A percentile compares a stretch with the other conserved stretches of the same genome.
These are phyloP conservation scores for Panurus biarmicus DNA, from an alignment of 2,113 vertebrate genomes.

Conservation along the genomic window DNA sequence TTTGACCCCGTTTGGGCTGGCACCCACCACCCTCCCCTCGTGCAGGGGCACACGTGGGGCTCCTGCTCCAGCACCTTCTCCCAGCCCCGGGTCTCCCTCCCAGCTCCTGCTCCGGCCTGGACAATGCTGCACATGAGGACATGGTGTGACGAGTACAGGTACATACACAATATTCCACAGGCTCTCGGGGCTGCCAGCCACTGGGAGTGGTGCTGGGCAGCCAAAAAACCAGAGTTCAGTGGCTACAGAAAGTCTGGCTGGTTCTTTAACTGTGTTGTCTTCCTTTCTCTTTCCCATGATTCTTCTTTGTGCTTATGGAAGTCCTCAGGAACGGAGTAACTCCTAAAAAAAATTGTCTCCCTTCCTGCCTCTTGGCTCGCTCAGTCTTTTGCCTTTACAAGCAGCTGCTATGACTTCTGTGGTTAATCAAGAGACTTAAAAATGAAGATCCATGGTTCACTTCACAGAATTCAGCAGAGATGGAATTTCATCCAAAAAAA, in stretches of 20 bases:
- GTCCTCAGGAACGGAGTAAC: background rate
- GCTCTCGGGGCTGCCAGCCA: background rate
- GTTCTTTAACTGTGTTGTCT: background rate
- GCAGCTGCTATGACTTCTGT: background rate
- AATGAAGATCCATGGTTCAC: background rate
- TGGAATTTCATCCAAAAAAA: background rate
- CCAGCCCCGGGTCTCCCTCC: background rate
- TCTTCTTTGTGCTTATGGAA: constrained; percentile 47
- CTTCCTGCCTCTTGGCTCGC: background rate
- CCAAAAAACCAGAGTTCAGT: background rate
- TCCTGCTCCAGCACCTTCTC: background rate
- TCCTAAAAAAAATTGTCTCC: background rate
- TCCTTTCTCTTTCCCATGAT: background rate
- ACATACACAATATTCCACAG: background rate
- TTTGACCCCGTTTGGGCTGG: background rate
- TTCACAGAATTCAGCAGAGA: background rate
- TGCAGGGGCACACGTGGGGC: fast-evolving
- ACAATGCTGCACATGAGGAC: fast-evolving
- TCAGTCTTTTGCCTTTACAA: background rate
- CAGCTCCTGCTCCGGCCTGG: background rate
- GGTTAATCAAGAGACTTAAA: background rate
- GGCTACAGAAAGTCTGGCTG: background rate
- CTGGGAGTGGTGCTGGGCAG: background rate
- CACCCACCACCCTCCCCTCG: background rate
- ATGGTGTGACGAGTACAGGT: background rate